Conservation (phyloP, 2,888 invertebrate genomes). For the Drosophila atroscutellata region DNA sequence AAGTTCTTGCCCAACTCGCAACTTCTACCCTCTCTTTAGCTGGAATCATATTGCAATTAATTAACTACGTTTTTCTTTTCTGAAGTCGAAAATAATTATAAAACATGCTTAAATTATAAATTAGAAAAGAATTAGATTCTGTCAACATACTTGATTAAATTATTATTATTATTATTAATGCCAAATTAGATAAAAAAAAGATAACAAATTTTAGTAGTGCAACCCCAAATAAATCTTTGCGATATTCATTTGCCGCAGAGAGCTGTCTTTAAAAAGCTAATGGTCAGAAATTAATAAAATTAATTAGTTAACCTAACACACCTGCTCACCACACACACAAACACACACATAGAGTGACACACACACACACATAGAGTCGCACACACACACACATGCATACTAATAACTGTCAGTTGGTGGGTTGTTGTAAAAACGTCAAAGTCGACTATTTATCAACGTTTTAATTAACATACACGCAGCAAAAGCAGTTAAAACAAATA, state of each 20-base stretch:
- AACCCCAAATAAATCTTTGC: not conserved
- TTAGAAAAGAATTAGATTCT: not conserved
- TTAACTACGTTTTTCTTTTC: not conserved
- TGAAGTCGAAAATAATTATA: not conserved
- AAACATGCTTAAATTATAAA: not conserved
- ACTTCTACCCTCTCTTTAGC: not conserved
- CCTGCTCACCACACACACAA: slow-evolving; percentile 10
- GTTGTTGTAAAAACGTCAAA: slow-evolving; percentile 47
- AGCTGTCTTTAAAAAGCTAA: not conserved
- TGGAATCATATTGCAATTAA: not conserved
- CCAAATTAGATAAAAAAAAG: not conserved
- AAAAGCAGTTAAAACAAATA: slow-evolving; percentile 61
- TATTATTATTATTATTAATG: not conserved
- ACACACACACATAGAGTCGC: slow-evolving; percentile 1
- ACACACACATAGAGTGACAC: not conserved
- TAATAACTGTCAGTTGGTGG: slow-evolving; percentile 21
- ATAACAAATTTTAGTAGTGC: not conserved
- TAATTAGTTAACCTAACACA: slow-evolving; percentile 27
- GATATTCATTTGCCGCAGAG: not conserved
- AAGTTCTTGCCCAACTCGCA: not conserved
- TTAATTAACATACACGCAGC: slow-evolving; percentile 64
- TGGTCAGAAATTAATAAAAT: slow-evolving; percentile 22
- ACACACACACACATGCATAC: slow-evolving; percentile 1
- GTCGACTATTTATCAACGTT: slow-evolving; percentile 64
- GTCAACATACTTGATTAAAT: not conserved